Evolutionary conservation across 92 coral and sea anemone species (phyloP).

Genomic region (Muricea muricata): DNA sequence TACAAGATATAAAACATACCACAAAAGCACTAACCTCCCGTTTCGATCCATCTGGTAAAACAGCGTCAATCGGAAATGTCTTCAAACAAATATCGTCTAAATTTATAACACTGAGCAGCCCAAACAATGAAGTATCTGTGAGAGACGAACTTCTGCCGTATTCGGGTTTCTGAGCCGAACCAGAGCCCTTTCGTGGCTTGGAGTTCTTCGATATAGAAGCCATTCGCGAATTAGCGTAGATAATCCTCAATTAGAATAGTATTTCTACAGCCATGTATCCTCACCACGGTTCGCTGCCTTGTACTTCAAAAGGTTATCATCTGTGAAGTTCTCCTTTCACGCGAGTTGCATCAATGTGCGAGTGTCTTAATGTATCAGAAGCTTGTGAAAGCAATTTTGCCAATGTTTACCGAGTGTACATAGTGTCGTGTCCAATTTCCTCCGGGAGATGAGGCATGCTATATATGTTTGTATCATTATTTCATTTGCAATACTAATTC

Average conservation of each 20-base stretch:
- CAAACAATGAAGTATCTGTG: slow-evolving; percentile 93
- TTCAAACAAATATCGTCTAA: slow-evolving; percentile 88
- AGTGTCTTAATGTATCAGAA: neutral
- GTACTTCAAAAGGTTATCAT: neutral
- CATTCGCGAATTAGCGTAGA: slow-evolving; percentile 3
- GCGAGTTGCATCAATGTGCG: neutral
- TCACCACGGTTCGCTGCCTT: neutral
- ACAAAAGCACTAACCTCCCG: slow-evolving; percentile 95
- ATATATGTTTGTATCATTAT: slow-evolving; percentile 18
- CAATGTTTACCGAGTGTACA: neutral
- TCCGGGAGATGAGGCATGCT: neutral
- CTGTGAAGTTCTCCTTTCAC: neutral
- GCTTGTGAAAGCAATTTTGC: neutral
- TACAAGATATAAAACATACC: neutral
- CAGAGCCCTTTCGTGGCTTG: neutral
- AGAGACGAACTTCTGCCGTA: slow-evolving; percentile 71
- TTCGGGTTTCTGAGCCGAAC: slow-evolving; percentile 6
- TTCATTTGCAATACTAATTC: slow-evolving; percentile 22
- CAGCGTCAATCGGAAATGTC: slow-evolving; percentile 86
- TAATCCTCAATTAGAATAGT: neutral
- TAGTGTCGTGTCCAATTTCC: slow-evolving; percentile 18
- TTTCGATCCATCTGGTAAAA: slow-evolving; percentile 93
- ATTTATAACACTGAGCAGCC: slow-evolving; percentile 90
- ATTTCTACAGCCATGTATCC: neutral
- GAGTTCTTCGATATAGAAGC: slow-evolving; percentile 9